Conservation (phyloP, 1,140 invertebrate genomes). For the Aphelinus certus region DNA sequence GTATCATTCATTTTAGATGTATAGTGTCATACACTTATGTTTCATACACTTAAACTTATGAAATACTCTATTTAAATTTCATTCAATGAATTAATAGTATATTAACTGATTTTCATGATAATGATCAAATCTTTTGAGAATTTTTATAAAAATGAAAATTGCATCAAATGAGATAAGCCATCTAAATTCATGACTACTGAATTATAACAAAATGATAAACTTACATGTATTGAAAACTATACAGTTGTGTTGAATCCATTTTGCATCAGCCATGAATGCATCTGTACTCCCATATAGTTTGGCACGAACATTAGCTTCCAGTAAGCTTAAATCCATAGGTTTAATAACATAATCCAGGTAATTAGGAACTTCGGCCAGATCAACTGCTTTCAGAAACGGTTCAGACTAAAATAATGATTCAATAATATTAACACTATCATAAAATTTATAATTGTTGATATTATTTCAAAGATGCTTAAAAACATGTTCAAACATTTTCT, state of each 20-base stretch:
- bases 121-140: too few relatives aligned
- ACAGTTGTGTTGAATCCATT: slow-evolving; percentile 94
- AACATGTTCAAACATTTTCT: too few relatives aligned
- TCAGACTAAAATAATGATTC: slow-evolving; percentile 65
- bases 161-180: too few relatives aligned
- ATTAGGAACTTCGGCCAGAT: slow-evolving; percentile 73
- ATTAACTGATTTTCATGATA: too few relatives aligned
- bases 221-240: slow-evolving; percentile 88
- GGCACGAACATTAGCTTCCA: slow-evolving; percentile 81
- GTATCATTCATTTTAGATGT: too few relatives aligned
- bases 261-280: slow-evolving; percentile 87
- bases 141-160: too few relatives aligned
- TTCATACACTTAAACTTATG: too few relatives aligned
- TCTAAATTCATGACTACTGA: too few relatives aligned
- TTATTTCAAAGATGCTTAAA: too few relatives aligned
- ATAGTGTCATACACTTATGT: too few relatives aligned
- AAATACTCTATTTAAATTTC: too few relatives aligned
- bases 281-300: slow-evolving; percentile 89
- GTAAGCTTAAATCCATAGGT: slow-evolving; percentile 82
- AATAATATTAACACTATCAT: background rate
- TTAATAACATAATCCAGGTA: slow-evolving; percentile 84
- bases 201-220: slow-evolving; percentile 46
- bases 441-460: slow-evolving; percentile 1
- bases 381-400: slow-evolving; percentile 80
- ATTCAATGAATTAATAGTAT: too few relatives aligned